These are phyloP conservation scores for Amblyjoppa fuscipennis DNA, from an alignment of 2,888 invertebrate species.

Conservation along the genomic window DNA sequence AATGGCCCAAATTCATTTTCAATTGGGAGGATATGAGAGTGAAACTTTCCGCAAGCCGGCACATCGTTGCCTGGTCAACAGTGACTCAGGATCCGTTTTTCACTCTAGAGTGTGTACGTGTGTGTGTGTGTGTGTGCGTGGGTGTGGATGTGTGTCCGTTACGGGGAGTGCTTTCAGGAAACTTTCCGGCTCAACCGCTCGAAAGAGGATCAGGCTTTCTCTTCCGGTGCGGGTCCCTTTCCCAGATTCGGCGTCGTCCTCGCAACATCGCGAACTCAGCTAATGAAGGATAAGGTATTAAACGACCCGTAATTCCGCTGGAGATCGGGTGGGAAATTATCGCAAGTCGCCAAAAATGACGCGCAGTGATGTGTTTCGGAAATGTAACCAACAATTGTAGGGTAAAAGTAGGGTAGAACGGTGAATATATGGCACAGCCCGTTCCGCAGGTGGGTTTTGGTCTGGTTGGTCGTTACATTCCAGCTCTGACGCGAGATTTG, in stretches of 20 bases:
- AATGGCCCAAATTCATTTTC: constrained; percentile 42
- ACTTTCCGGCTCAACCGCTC: constrained; percentile 66
- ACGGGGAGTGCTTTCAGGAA: constrained; percentile 61
- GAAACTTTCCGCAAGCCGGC: constrained; percentile 31
- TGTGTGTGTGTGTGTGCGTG: not conserved
- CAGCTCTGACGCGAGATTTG: too few species aligned
- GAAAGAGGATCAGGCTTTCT: constrained; percentile 67
- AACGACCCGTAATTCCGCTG: constrained; percentile 60
- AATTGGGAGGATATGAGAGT: constrained; percentile 35
- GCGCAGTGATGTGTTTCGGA: constrained; percentile 27
- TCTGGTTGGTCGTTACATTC: too few species aligned
- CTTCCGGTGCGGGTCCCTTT: constrained; percentile 43
- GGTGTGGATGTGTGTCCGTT: constrained; percentile 18
- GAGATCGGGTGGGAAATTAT: constrained; percentile 58
- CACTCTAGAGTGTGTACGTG: not conserved
- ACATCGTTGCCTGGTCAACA: constrained; percentile 15
- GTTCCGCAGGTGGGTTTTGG: too few species aligned
- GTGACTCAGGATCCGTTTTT: not conserved
- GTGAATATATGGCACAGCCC: too few species aligned
- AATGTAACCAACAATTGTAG: not conserved
- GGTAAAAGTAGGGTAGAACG: not conserved
- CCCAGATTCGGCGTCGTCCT: not conserved
- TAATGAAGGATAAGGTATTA: constrained; percentile 66
- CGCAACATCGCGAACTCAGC: constrained; percentile 57
- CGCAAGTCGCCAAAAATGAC: constrained; percentile 46